Percentiles rank a stretch among this genome's conserved stretches.
Evolutionary conservation across 2,797 vertebrate genomes (phyloP).

Genomic region (Sebastes steindachneri): DNA sequence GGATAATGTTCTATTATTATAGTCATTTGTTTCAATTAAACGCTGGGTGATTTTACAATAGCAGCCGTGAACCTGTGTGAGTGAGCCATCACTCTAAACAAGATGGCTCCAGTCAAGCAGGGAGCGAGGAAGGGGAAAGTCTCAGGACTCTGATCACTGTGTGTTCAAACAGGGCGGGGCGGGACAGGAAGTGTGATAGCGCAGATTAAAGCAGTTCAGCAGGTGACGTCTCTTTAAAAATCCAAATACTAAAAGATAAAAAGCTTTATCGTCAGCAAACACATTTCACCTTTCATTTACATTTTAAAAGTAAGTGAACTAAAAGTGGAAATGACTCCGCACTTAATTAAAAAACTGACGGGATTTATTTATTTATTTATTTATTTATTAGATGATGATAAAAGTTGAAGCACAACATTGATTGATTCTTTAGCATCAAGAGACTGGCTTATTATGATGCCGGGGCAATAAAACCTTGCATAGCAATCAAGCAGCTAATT

Average conservation of each 20-base stretch:
- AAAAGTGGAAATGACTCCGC: constrained; percentile 3
- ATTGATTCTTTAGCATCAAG: constrained; percentile 26
- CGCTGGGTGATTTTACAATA: constrained; percentile 99
- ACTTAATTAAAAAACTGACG: constrained; percentile 16
- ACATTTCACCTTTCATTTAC: constrained; percentile 2
- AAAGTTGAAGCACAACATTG: constrained; percentile 30
- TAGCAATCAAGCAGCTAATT: constrained; percentile 45
- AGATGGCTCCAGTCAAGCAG: constrained; percentile 91
- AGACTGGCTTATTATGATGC: constrained; percentile 42
- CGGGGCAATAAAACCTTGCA: constrained; percentile 37
- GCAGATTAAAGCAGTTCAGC: constrained; percentile 15
- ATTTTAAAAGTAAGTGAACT: neutral
- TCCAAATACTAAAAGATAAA: neutral
- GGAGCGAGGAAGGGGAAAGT: constrained; percentile 53
- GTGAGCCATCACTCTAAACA: constrained; percentile 96
- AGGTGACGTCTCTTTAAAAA: constrained; percentile 4
- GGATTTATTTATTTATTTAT: constrained; percentile 9
- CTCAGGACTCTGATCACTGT: constrained; percentile 52
- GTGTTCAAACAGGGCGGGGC: constrained; percentile 26
- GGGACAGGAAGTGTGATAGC: neutral
- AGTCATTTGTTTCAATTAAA: constrained; percentile 99
- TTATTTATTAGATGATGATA: constrained; percentile 2
- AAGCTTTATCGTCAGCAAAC: neutral
- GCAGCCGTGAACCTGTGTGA: constrained; percentile 97
- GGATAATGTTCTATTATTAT: constrained; percentile 99